Percentiles rank a stretch among this genome's conserved stretches.
phyloP scores from a whole-genome alignment of 2,888 invertebrate genomes.

The Sceliomorpha sp. region DNA sequence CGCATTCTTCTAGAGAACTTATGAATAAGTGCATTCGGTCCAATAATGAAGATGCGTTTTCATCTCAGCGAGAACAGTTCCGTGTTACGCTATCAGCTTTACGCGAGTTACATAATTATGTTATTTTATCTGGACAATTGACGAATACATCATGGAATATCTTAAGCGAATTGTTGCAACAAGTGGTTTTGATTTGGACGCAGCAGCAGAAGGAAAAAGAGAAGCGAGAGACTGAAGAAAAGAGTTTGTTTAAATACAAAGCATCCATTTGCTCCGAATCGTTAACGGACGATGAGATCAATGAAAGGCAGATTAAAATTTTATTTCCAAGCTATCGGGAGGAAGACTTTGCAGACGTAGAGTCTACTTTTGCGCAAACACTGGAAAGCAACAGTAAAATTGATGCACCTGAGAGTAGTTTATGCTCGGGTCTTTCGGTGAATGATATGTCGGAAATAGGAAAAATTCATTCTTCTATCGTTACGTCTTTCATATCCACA shows the following conservation, averaged over 20 bases:
- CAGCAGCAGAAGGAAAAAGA: conserved; percentile 86
- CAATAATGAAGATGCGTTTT: conserved; percentile 53
- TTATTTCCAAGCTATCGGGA: conserved; percentile 87
- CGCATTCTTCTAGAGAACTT: conserved; percentile 76
- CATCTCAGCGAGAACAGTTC: conserved; percentile 81
- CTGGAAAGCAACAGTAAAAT: conserved; percentile 12
- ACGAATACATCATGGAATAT: conserved; percentile 80
- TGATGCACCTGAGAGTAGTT: background rate
- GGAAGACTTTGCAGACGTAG: conserved; percentile 86
- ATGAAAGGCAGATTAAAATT: conserved; percentile 84
- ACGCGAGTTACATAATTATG: conserved; percentile 85
- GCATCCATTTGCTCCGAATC: conserved; percentile 84
- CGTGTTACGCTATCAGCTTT: conserved; percentile 86
- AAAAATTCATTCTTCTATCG: conserved; percentile 84
- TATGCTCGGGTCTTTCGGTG: too few relatives aligned
- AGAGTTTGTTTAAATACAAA: conserved; percentile 88
- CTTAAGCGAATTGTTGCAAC: conserved; percentile 82
- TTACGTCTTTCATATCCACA: conserved; percentile 82
- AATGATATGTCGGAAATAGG: conserved; percentile 84
- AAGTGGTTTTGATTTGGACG: conserved; percentile 88
- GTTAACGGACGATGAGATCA: conserved; percentile 86
- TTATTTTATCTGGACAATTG: conserved; percentile 82
- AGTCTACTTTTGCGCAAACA: conserved; percentile 58
- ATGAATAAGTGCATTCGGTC: conserved; percentile 74
- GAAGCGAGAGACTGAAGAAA: conserved; percentile 86